Evolutionary conservation across 2,797 vertebrate species (phyloP).

Genomic region (Fistularia tabacaria): DNA sequence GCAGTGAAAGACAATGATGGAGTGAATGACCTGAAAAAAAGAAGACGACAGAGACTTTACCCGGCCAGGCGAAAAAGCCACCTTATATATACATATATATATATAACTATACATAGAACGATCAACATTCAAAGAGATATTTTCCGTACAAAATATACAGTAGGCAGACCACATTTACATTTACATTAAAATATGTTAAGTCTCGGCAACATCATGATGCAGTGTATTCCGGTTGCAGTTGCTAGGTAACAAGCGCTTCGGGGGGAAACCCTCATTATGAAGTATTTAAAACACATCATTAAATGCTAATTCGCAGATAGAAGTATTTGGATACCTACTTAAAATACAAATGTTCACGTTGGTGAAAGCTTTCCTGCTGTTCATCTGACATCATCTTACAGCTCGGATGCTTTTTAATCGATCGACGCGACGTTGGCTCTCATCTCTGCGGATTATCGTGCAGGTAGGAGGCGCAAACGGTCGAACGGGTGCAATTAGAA

Average conservation of each 20-base stretch:
- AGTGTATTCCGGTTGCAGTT: conserved; percentile 69
- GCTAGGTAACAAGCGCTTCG: conserved; percentile 79
- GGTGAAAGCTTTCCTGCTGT: conserved; percentile 10
- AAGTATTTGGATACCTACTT: conserved; percentile 34
- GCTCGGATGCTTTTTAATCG: neutral
- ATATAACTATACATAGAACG: too few species aligned
- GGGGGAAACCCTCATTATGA: conserved; percentile 74
- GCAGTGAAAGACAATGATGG: conserved; percentile 52
- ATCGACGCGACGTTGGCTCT: too few species aligned
- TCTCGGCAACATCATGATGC: conserved; percentile 45
- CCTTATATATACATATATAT: too few species aligned
- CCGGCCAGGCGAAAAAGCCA: neutral
- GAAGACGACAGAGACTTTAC: neutral
- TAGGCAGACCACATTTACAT: conserved; percentile 29
- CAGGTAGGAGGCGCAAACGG: too few species aligned
- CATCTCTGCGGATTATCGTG: too few species aligned
- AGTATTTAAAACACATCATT: conserved; percentile 73
- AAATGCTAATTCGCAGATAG: conserved; percentile 62
- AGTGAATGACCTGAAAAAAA: conserved; percentile 23
- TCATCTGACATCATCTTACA: neutral
- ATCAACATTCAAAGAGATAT: conserved; percentile 1
- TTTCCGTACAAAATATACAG: conserved; percentile 11
- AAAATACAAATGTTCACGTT: conserved; percentile 17
- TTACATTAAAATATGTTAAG: conserved; percentile 56
- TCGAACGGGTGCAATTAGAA: neutral